phyloP scores from a whole-genome alignment of 2,888 invertebrate species.

The Caenorhabditis macrosperma region DNA sequence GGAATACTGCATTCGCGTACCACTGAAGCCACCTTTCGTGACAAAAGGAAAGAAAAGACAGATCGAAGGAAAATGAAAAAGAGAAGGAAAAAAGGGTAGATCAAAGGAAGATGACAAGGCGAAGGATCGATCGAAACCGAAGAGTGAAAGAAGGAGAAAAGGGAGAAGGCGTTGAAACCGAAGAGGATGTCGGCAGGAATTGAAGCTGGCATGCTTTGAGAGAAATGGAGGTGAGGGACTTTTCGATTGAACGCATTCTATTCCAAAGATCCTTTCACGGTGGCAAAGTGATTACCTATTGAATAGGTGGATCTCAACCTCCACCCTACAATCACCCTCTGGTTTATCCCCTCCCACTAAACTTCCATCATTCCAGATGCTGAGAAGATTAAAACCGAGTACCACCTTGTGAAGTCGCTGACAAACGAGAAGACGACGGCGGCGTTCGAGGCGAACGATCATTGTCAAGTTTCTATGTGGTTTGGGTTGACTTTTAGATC shows the following conservation, averaged over 20 bases:
- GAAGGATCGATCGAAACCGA: neutral
- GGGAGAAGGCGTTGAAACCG: no score
- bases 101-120: neutral
- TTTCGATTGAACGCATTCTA: no score
- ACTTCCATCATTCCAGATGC: conserved; percentile 14
- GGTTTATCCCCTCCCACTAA: no score
- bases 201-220: neutral
- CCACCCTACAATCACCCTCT: no score
- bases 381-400: conserved; percentile 32
- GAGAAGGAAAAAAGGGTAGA: no score
- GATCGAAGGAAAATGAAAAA: no score
- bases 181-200: conserved; percentile 18
- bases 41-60: no score
- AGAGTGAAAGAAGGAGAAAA: neutral
- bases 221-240: neutral
- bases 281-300: no score
- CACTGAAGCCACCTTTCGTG: no score
- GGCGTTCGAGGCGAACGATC: conserved; percentile 40
- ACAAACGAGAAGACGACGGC: conserved; percentile 32
- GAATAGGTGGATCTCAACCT: no score
- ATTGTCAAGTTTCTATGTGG: conserved; percentile 51
- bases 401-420: conserved; percentile 36
- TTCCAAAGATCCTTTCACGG: no score
- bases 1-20: no score
- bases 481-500: conserved; percentile 52